These are phyloP conservation scores for Gymnopithys bicolor DNA, from an alignment of 2,797 vertebrate genomes.

Conservation along the genomic window DNA sequence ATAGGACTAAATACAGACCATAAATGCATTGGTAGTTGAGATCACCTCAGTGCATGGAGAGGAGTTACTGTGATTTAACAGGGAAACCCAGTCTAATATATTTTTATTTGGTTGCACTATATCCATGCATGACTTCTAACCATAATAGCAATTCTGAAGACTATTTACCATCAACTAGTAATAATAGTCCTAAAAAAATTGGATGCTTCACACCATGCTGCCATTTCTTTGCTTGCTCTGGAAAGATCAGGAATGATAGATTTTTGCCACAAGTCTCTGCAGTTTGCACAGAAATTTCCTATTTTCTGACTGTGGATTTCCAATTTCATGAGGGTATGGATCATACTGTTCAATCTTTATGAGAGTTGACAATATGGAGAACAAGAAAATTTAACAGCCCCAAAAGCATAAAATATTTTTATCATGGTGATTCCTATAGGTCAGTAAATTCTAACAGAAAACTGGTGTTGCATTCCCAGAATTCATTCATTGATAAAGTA, in stretches of 20 bases:
- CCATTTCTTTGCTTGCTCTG: not conserved
- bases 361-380: not conserved
- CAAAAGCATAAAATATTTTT: not conserved
- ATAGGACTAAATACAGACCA: not conserved
- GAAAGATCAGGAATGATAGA: not conserved
- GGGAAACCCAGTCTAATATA: not conserved
- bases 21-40: not conserved
- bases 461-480: not conserved
- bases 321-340: not conserved
- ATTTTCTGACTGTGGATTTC: not conserved
- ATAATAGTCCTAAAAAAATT: not conserved
- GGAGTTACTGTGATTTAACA: not conserved
- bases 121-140: not conserved
- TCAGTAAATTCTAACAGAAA: not conserved
- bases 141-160: not conserved
- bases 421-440: not conserved
- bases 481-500: not conserved
- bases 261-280: not conserved
- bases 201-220: not conserved
- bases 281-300: not conserved
- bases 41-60: not conserved
- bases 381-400: not conserved
- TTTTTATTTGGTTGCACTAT: not conserved
- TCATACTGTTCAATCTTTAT: not conserved
- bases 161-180: not conserved